A percentile compares a stretch with the other conserved stretches of the same genome.
These are phyloP conservation scores for Lophius piscatorius DNA, from an alignment of 2,113 vertebrate genomes.

Conservation along the genomic window DNA sequence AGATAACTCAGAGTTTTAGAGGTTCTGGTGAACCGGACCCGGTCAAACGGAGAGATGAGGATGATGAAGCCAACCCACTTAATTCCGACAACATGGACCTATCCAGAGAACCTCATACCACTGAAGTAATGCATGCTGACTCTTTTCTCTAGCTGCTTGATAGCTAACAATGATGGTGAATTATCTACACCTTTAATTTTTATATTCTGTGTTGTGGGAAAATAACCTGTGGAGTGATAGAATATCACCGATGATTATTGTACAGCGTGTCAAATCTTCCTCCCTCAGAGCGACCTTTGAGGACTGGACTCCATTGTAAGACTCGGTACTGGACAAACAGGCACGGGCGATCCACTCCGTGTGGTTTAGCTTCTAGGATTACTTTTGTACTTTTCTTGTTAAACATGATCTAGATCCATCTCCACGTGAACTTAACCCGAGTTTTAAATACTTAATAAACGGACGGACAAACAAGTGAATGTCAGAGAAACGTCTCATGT, in stretches of 20 bases:
- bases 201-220: constrained; percentile 56
- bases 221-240: constrained; percentile 68
- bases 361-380: constrained; percentile 79
- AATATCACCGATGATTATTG: constrained; percentile 54
- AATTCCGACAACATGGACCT: constrained; percentile 14
- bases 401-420: constrained; percentile 73
- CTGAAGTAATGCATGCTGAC: constrained; percentile 55
- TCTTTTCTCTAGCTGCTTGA: constrained; percentile 48
- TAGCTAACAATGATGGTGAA: constrained; percentile 62
- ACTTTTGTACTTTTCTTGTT: constrained; percentile 61
- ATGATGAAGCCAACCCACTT: constrained; percentile 5
- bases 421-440: constrained; percentile 72
- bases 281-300: constrained; percentile 41
- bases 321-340: constrained; percentile 71
- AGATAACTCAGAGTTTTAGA: too few species aligned
- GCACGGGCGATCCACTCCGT: constrained; percentile 51
- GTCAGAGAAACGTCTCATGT: constrained; percentile 54
- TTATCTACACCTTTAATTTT: constrained; percentile 59
- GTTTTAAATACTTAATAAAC: constrained; percentile 68
- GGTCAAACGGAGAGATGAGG: too few species aligned
- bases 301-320: constrained; percentile 42
- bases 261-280: constrained; percentile 38
- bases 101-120: constrained; percentile 41
- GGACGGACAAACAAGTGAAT: constrained; percentile 52
- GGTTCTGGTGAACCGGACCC: too few species aligned